A percentile compares a stretch with the other conserved stretches of the same genome.
phyloP scores from a whole-genome alignment of 2,888 invertebrate genomes.

The Bugulina stolonifera region DNA sequence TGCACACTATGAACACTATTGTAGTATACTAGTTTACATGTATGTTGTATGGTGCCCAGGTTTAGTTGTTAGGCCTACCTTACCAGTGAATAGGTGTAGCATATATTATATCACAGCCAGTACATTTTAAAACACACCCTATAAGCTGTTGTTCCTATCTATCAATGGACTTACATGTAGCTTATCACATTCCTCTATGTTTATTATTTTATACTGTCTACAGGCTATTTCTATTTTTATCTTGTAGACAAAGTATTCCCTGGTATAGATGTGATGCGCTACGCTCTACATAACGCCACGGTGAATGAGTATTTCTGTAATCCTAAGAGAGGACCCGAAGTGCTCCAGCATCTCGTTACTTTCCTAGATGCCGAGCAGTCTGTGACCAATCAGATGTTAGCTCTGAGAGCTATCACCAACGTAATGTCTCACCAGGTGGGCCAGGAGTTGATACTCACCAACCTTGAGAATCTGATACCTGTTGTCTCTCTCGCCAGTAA shows the following conservation, averaged over 20 bases:
- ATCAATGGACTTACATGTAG: too few relatives aligned
- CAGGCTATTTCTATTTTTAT: too few relatives aligned
- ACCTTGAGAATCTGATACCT: constrained; percentile 38
- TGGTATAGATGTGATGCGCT: constrained; percentile 75
- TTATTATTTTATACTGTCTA: too few relatives aligned
- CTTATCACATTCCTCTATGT: too few relatives aligned
- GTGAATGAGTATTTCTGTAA: constrained; percentile 59
- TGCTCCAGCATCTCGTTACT: constrained; percentile 53
- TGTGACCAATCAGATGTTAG: constrained; percentile 55
- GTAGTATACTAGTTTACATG: too few relatives aligned
- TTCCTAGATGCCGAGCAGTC: constrained; percentile 53
- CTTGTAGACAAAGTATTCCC: constrained; percentile 72
- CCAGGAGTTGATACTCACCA: constrained; percentile 35
- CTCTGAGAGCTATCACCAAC: constrained; percentile 65
- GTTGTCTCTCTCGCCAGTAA: constrained; percentile 34
- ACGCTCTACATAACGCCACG: constrained; percentile 69
- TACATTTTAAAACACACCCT: too few relatives aligned
- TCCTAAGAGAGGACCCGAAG: constrained; percentile 40
- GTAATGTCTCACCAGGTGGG: constrained; percentile 64
- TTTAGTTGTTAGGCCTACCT: too few relatives aligned
- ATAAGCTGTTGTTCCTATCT: too few relatives aligned
- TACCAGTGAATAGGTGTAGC: too few relatives aligned
- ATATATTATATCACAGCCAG: too few relatives aligned
- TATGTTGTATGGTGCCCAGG: too few relatives aligned
- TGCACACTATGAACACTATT: too few relatives aligned